phyloP scores from a whole-genome alignment of 23 tunicate species.

The Oikopleura dioica region DNA sequence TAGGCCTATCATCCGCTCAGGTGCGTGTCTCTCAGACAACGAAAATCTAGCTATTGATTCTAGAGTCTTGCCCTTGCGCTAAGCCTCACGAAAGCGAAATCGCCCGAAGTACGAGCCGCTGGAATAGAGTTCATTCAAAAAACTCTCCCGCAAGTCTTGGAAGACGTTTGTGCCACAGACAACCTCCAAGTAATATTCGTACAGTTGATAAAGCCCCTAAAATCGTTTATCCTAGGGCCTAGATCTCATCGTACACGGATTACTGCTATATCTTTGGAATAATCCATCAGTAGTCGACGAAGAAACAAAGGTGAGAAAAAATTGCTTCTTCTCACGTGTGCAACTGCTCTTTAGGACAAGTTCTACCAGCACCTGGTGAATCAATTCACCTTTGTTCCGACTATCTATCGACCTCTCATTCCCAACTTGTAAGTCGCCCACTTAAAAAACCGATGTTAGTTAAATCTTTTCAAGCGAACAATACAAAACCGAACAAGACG shows the following conservation, averaged over 20 bases:
- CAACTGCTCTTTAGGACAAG: too few species aligned
- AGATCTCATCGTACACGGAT: not conserved
- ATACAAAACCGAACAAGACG: too few species aligned
- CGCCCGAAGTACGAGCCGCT: not conserved
- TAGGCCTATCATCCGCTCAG: not conserved
- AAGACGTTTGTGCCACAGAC: not conserved
- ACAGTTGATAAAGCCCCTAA: not conserved
- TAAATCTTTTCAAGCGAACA: too few species aligned
- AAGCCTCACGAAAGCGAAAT: not conserved
- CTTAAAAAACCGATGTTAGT: not conserved
- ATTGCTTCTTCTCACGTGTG: too few species aligned
- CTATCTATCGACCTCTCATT: not conserved
- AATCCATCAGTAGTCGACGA: not conserved
- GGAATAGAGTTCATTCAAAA: not conserved
- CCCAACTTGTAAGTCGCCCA: too few species aligned
- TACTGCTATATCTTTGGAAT: not conserved
- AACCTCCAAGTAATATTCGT: not conserved
- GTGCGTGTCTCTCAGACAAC: not conserved
- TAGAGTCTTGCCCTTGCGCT: constrained; percentile 5
- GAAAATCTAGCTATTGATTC: not conserved
- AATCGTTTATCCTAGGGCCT: not conserved
- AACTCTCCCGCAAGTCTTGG: not conserved
- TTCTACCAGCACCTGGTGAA: not conserved
- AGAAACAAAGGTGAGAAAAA: not conserved
- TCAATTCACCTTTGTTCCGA: not conserved